These are phyloP conservation scores for Cassiopea xamachana DNA, from an alignment of 30 jellyfish, hydroid and myxozoan genomes.

Conservation along the genomic window DNA sequence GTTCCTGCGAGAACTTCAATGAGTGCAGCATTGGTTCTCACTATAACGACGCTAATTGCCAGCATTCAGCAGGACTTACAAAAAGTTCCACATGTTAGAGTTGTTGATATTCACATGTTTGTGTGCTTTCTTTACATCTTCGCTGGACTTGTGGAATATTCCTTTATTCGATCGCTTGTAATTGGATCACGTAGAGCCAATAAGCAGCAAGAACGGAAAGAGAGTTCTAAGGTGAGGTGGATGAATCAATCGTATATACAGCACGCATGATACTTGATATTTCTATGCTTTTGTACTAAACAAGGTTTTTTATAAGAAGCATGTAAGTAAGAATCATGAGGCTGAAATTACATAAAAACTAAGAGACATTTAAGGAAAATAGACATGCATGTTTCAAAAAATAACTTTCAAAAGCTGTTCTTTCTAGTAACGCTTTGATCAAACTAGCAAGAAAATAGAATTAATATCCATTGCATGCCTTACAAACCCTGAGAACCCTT, in stretches of 20 bases:
- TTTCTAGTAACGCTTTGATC: too few species aligned
- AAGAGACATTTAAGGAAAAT: too few species aligned
- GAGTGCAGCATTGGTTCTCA: slow-evolving; percentile 56
- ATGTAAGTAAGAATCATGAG: too few species aligned
- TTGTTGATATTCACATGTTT: slow-evolving; percentile 55
- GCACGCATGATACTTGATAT: too few species aligned
- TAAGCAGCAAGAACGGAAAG: neutral
- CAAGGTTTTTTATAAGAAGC: too few species aligned
- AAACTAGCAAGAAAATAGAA: too few species aligned
- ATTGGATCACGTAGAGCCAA: slow-evolving; percentile 1
- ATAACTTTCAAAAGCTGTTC: too few species aligned
- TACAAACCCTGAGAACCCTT: too few species aligned
- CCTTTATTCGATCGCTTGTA: slow-evolving; percentile 75
- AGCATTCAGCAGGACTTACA: slow-evolving; percentile 17
- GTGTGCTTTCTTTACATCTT: slow-evolving; percentile 71
- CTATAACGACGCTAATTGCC: slow-evolving; percentile 23
- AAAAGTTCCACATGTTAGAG: slow-evolving; percentile 19
- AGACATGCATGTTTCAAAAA: too few species aligned
- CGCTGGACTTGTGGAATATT: slow-evolving; percentile 75
- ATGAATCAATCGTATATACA: neutral
- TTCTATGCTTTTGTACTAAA: too few species aligned
- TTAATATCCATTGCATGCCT: too few species aligned
- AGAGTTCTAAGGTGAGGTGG: neutral
- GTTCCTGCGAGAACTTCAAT: slow-evolving; percentile 80
- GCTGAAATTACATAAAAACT: too few species aligned